Conservation (phyloP, 2,888 invertebrate genomes). For the Pyralis farinalis region DNA sequence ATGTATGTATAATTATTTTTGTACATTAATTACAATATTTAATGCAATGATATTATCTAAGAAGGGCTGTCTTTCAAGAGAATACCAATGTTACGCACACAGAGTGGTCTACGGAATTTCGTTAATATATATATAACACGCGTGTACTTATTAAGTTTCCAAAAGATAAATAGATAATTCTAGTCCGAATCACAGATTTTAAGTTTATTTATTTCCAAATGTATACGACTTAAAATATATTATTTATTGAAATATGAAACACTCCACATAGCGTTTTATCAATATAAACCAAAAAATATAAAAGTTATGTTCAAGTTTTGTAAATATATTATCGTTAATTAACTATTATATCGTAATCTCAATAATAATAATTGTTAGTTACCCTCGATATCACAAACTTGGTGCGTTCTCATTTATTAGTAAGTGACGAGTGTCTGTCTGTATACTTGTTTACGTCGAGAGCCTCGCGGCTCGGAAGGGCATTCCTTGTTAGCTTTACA, state of each 20-base stretch:
- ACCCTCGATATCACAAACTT: slow-evolving; percentile 64
- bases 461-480: background rate
- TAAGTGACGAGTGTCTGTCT: slow-evolving; percentile 3
- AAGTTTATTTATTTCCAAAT: background rate
- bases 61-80: no score
- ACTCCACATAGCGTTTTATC: slow-evolving; percentile 41
- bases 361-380: slow-evolving; percentile 52
- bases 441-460: background rate
- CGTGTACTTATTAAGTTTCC: no score
- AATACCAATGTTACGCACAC: no score
- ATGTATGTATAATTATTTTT: no score
- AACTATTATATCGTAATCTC: slow-evolving; percentile 55
- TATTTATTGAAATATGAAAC: slow-evolving; percentile 21
- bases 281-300: slow-evolving; percentile 70
- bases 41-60: no score
- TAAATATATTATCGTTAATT: slow-evolving; percentile 39
- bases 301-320: slow-evolving; percentile 46
- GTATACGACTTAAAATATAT: no score
- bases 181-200: no score
- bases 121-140: no score
- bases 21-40: no score
- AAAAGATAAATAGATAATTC: no score
- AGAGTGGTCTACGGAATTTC: no score
- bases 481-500: background rate
- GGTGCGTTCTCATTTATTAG: slow-evolving; percentile 37